Evolutionary conservation across 2,888 invertebrate species (phyloP).

Genomic region (Hypsopygia costalis): DNA sequence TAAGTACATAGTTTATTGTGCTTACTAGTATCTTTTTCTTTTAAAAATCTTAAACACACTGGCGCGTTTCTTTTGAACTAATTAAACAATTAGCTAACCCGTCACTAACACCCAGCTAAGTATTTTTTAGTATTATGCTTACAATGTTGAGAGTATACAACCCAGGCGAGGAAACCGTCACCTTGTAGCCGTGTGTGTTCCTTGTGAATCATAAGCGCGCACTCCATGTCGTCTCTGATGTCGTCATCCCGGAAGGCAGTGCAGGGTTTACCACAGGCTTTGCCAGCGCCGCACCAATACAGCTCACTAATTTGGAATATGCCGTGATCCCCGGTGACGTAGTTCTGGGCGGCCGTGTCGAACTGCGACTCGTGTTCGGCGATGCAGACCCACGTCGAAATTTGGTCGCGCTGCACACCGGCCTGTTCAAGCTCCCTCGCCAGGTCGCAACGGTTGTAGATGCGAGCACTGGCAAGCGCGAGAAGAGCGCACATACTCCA

Average conservation of each 20-base stretch:
- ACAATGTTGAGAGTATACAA: slow-evolving; percentile 84
- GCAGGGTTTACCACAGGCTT: slow-evolving; percentile 83
- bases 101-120: slow-evolving; percentile 74
- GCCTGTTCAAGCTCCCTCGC: slow-evolving; percentile 82
- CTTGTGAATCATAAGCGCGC: slow-evolving; percentile 82
- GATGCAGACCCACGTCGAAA: slow-evolving; percentile 86
- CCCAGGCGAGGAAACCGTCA: slow-evolving; percentile 88
- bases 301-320: slow-evolving; percentile 87
- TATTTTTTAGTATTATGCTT: slow-evolving; percentile 75
- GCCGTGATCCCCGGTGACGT: slow-evolving; percentile 85
- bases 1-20: too few species aligned
- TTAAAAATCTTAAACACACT: too few species aligned
- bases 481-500: slow-evolving; percentile 54
- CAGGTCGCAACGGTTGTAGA: slow-evolving; percentile 86
- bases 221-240: slow-evolving; percentile 85
- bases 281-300: slow-evolving; percentile 84
- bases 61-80: slow-evolving; percentile 16
- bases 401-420: slow-evolving; percentile 71
- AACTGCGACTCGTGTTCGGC: slow-evolving; percentile 85
- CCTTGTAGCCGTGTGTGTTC: slow-evolving; percentile 85
- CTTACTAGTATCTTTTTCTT: too few species aligned
- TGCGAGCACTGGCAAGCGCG: slow-evolving; percentile 50
- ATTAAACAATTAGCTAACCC: slow-evolving; percentile 30
- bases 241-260: slow-evolving; percentile 83
- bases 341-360: slow-evolving; percentile 83